Evolutionary conservation across 2,888 invertebrate species (phyloP).

Genomic region (Drosophila macrothrix): DNA sequence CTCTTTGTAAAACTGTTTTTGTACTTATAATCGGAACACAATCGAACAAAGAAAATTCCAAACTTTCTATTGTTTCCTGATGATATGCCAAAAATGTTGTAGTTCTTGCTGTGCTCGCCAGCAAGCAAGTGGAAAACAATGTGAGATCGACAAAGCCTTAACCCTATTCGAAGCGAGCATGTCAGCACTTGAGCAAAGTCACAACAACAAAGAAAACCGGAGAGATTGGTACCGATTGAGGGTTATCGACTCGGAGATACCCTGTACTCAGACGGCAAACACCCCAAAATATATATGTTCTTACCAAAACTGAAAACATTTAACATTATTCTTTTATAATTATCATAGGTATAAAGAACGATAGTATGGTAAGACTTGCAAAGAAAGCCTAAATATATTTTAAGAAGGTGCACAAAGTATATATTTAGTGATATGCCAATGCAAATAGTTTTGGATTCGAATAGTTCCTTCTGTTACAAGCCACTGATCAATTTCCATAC

Average conservation of each 20-base stretch:
- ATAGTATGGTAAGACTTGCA: no score
- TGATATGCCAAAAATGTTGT: conserved; percentile 16
- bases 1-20: neutral
- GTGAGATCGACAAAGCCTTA: conserved; percentile 31
- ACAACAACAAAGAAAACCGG: conserved; percentile 27
- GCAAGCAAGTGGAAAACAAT: conserved; percentile 55
- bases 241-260: neutral
- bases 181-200: conserved; percentile 38
- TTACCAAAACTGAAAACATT: no score
- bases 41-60: conserved; percentile 31
- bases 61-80: conserved; percentile 27
- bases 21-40: neutral
- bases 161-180: conserved; percentile 22
- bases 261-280: neutral
- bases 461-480: neutral
- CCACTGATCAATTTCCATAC: neutral
- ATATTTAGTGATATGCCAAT: neutral
- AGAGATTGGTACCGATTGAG: no score
- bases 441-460: neutral
- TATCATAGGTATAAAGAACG: no score
- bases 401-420: neutral
- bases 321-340: no score
- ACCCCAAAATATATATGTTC: neutral
- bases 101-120: conserved; percentile 19
- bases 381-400: neutral